Evolutionary conservation across 2,888 invertebrate species (phyloP), one percentile per base, ranked within the genome.

Genomic region (Acleris sparsana): DNA sequence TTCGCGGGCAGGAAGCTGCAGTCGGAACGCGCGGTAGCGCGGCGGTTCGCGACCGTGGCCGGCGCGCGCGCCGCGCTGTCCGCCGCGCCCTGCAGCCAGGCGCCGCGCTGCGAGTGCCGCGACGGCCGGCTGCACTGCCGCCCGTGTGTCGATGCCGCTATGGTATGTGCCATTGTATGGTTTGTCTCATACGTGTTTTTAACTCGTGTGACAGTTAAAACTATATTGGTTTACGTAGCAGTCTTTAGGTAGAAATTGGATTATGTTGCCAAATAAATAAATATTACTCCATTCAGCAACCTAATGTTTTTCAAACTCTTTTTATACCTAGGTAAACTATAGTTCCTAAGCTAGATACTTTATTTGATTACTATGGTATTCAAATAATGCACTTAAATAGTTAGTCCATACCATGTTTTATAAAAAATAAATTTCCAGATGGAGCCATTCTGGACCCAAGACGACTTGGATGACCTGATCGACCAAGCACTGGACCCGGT

Each of bases 381-480:
- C n/a, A n/a, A n/a, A n/a, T n/a, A n/a, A n/a, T n/a, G n/a, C 2
- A 33, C 11, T 3, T 11, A 11, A 3, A 3, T 33, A 33, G 2
- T 33, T 11, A 11, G 0, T 49, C 18, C 48, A 17, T 13, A 20
- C 20, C 5, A 9, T 17, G 9, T 17, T 17, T 6, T 16, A 53
- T 33, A 17, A 4, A 17, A 33, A 11, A 33, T 11, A 18, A 4
- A 17, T 17, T 4, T 53, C 0, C 67, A 89, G 82, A 93, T 93
- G 72, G 75, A 92, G 13, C 88, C 92, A 0, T 91, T 92, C 76
- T 93, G 93, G 91, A 90, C 87, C 69, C 78, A 86, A 0, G 89
- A 90, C 3, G 92, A 93, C 71, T 88, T 93, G 49, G 93, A 93
- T 58, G 93, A 93, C 11, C 76, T 93, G 1, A 89, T 93, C 20